Percentiles rank a stretch among this genome's conserved stretches.
Evolutionary conservation across 2,888 invertebrate genomes (phyloP).

Genomic region (Synergus japonicus): DNA sequence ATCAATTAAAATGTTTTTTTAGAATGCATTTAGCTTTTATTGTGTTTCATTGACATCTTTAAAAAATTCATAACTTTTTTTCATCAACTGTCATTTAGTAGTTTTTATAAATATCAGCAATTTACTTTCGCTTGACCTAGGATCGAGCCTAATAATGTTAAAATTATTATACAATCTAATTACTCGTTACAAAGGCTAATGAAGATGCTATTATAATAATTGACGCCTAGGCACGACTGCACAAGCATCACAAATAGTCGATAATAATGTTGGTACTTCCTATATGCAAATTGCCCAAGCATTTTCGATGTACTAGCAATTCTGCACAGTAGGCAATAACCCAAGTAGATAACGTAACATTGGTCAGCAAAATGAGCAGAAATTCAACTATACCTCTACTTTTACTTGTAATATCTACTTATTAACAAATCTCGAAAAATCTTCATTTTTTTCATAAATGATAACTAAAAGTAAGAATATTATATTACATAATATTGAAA

Average conservation of each 20-base stretch:
- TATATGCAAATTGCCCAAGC: background rate
- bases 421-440: background rate
- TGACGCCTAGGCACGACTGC: constrained; percentile 20
- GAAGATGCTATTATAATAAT: constrained; percentile 33
- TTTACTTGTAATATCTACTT: background rate
- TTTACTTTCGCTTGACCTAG: background rate
- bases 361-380: background rate
- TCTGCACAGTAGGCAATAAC: constrained; percentile 18
- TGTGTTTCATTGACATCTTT: too few species aligned
- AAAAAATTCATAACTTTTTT: too few species aligned
- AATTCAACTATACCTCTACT: background rate
- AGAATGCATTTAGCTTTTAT: too few species aligned
- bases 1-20: too few species aligned
- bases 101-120: background rate
- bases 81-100: too few species aligned
- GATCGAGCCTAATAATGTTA: constrained; percentile 9
- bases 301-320: constrained; percentile 25
- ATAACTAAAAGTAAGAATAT: background rate
- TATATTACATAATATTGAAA: background rate
- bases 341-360: background rate
- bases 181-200: constrained; percentile 24
- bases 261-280: constrained; percentile 28
- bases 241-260: constrained; percentile 5
- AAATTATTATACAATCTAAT: constrained; percentile 2
- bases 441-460: background rate